Evolutionary conservation across 2,797 vertebrate genomes (phyloP).

Genomic region (Cottoperca gobio): DNA sequence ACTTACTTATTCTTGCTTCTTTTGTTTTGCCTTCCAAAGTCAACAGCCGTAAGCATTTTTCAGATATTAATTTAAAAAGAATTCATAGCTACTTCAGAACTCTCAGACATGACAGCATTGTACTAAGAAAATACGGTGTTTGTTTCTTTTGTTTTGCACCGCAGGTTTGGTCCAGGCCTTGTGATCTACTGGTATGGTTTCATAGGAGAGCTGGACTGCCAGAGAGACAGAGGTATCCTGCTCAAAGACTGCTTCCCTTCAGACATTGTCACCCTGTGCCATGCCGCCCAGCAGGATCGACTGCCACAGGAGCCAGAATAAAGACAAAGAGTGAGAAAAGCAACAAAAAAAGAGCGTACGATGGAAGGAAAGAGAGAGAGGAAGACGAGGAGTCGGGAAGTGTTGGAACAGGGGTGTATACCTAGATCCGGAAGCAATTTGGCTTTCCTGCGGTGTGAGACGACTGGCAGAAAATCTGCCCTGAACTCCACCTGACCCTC

Average conservation of each 20-base stretch:
- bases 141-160: constrained; percentile 46
- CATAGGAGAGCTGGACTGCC: constrained; percentile 95
- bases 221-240: constrained; percentile 94
- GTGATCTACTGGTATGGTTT: constrained; percentile 99
- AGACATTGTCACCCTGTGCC: constrained; percentile 92
- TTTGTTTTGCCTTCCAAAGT: constrained; percentile 36
- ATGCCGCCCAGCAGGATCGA: constrained; percentile 63
- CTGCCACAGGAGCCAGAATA: constrained; percentile 51
- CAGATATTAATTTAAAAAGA: constrained; percentile 25
- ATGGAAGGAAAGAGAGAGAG: constrained; percentile 64
- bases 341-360: constrained; percentile 6
- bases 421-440: constrained; percentile 93
- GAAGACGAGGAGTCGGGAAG: constrained; percentile 48
- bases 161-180: constrained; percentile 96
- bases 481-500: constrained; percentile 95
- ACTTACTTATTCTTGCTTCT: constrained; percentile 33
- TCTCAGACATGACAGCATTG: constrained; percentile 14
- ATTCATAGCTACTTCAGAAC: constrained; percentile 30
- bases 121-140: constrained; percentile 21
- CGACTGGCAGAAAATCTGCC: constrained; percentile 87
- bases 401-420: constrained; percentile 63
- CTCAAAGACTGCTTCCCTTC: constrained; percentile 95
- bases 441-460: constrained; percentile 88
- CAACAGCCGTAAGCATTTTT: constrained; percentile 40
- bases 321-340: constrained; percentile 54